A percentile compares a stretch with the other conserved stretches of the same genome.
These are phyloP conservation scores for Capreolus pygargus DNA, from an alignment of 2,113 vertebrate genomes.

Conservation along the genomic window DNA sequence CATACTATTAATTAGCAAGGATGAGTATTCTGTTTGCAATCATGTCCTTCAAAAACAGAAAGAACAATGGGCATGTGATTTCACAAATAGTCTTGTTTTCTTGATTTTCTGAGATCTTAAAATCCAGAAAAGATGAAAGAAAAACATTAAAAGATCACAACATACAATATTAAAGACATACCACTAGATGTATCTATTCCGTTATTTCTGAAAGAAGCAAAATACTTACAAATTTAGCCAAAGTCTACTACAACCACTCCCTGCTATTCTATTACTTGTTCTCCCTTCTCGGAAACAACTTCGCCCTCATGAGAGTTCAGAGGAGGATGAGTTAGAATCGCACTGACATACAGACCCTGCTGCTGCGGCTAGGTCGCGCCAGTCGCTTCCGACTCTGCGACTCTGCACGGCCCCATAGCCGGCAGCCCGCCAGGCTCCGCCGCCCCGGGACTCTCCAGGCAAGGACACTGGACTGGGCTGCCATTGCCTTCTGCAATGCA, in stretches of 20 bases:
- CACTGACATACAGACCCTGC: not conserved
- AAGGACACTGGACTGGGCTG: too few relatives aligned
- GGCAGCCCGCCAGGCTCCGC: too few relatives aligned
- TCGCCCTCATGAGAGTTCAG: not conserved
- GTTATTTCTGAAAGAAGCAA: not conserved
- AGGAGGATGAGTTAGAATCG: not conserved
- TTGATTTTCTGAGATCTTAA: slow-evolving; percentile 25
- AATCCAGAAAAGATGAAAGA: slow-evolving; percentile 24
- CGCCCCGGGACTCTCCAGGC: too few relatives aligned
- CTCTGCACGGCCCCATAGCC: too few relatives aligned
- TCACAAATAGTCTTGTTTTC: slow-evolving; percentile 6
- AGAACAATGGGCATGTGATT: not conserved
- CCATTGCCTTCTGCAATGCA: too few relatives aligned
- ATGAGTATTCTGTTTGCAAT: slow-evolving; percentile 47
- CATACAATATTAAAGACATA: not conserved
- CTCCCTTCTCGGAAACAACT: not conserved
- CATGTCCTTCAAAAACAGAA: slow-evolving; percentile 35
- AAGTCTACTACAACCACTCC: not conserved
- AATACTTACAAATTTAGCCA: not conserved
- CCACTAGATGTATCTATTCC: not conserved
- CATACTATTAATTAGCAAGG: slow-evolving; percentile 31
- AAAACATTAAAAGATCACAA: not conserved
- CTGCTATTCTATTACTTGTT: not conserved
- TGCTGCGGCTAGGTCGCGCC: too few relatives aligned
- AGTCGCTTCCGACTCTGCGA: too few relatives aligned